These are phyloP conservation scores for Gandaritis pyraliata DNA, from an alignment of 2,888 invertebrate genomes.

Conservation along the genomic window DNA sequence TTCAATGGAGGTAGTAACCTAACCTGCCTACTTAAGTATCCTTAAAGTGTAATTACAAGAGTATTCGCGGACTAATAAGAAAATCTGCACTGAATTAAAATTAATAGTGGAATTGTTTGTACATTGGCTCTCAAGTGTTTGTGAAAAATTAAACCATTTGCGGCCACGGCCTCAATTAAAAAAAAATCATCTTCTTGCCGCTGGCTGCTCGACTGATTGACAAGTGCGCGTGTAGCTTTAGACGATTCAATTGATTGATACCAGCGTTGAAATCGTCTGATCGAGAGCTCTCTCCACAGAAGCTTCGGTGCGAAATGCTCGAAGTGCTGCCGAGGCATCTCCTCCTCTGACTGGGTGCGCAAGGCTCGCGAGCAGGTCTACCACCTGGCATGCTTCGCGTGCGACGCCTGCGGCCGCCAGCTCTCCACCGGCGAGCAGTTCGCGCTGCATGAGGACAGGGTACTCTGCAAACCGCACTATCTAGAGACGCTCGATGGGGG, in stretches of 20 bases:
- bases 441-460: conserved; percentile 96
- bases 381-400: conserved; percentile 99
- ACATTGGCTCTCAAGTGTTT: no score
- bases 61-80: neutral
- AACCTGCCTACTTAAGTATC: no score
- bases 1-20: conserved; percentile 1
- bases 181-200: no score
- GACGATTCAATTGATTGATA: no score
- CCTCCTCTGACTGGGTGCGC: conserved; percentile 98
- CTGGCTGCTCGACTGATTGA: no score
- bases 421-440: conserved; percentile 98
- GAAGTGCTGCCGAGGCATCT: conserved; percentile 96
- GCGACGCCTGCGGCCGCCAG: conserved; percentile 97
- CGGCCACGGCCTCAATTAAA: no score
- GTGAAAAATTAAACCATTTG: no score
- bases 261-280: conserved; percentile 14
- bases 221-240: no score
- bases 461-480: conserved; percentile 99
- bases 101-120: no score
- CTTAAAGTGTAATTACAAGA: neutral
- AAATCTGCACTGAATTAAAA: no score
- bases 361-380: conserved; percentile 97
- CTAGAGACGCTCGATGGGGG: conserved; percentile 97
- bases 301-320: conserved; percentile 98
- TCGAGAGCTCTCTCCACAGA: conserved; percentile 80